Evolutionary conservation across 2,888 invertebrate species (phyloP).

Genomic region (Ernsta delagoae): DNA sequence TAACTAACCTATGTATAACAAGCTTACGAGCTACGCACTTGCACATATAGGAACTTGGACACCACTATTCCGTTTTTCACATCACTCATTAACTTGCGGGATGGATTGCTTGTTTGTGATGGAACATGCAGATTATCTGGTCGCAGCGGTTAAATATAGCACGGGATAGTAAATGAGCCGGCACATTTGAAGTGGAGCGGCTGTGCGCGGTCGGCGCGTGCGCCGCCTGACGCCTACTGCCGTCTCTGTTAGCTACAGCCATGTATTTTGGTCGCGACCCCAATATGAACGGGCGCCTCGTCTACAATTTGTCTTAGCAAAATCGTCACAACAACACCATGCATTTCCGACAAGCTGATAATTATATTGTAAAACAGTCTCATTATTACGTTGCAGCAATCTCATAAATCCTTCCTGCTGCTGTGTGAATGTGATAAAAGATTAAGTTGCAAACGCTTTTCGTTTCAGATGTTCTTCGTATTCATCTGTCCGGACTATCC

Average conservation of each 20-base stretch:
- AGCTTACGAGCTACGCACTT: conserved; percentile 56
- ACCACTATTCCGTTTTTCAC: conserved; percentile 55
- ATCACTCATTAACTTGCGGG: conserved; percentile 60
- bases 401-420: conserved; percentile 8
- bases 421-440: neutral
- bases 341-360: conserved; percentile 68
- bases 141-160: conserved; percentile 82
- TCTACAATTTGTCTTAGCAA: conserved; percentile 80
- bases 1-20: conserved; percentile 48
- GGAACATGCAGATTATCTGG: conserved; percentile 77
- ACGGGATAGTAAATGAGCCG: conserved; percentile 71
- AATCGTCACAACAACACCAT: conserved; percentile 75
- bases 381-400: conserved; percentile 12
- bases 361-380: conserved; percentile 47
- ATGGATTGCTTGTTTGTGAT: conserved; percentile 70
- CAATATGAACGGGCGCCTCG: conserved; percentile 76
- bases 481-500: neutral
- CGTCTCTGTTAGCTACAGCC: conserved; percentile 67
- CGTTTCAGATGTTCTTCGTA: neutral
- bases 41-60: conserved; percentile 49
- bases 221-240: conserved; percentile 82
- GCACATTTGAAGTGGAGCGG: conserved; percentile 63
- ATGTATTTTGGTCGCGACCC: conserved; percentile 83
- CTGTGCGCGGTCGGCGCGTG: conserved; percentile 73
- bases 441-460: neutral